Conservation (phyloP, 2,888 invertebrate genomes). For the Drosophila longiperda region DNA sequence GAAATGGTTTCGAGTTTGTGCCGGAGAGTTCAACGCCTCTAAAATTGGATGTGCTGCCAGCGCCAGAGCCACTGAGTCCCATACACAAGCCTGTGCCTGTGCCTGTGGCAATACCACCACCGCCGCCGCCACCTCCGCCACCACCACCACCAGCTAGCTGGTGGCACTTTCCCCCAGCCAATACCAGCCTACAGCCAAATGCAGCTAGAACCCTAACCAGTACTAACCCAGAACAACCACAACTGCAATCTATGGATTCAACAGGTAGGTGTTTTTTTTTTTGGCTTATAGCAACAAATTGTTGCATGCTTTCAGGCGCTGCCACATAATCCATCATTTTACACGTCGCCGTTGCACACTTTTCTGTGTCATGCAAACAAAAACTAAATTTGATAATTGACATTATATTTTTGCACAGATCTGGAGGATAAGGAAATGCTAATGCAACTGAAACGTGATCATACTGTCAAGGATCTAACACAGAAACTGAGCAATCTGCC, state of each 20-base stretch:
- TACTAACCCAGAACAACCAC: conserved; percentile 47
- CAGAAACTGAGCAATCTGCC: conserved; percentile 92
- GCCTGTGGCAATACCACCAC: conserved; percentile 12
- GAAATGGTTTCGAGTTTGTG: conserved; percentile 68
- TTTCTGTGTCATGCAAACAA: conserved; percentile 12
- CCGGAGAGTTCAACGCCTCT: conserved; percentile 51
- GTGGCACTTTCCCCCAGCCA: conserved; percentile 63
- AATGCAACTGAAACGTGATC: conserved; percentile 91
- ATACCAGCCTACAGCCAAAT: conserved; percentile 36
- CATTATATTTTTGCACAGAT: conserved; percentile 82
- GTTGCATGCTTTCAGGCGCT: conserved; percentile 63
- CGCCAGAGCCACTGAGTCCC: conserved; percentile 63
- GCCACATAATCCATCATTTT: conserved; percentile 15
- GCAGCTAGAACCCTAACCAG: conserved; percentile 58
- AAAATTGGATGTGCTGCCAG: conserved; percentile 53
- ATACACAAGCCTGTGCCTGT: conserved; percentile 53
- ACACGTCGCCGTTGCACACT: conserved; percentile 44
- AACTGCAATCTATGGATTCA: conserved; percentile 36
- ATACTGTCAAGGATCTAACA: conserved; percentile 94
- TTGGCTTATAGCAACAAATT: conserved; percentile 14
- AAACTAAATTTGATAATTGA: background rate
- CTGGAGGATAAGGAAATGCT: conserved; percentile 87
- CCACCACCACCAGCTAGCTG: conserved; percentile 73
- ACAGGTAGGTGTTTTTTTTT: conserved; percentile 56
- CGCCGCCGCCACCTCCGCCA: conserved; percentile 76